Evolutionary conservation across 1,140 invertebrate species (phyloP), one percentile per base, ranked within the genome.

Genomic region (Pseudobourletiella spinata): DNA sequence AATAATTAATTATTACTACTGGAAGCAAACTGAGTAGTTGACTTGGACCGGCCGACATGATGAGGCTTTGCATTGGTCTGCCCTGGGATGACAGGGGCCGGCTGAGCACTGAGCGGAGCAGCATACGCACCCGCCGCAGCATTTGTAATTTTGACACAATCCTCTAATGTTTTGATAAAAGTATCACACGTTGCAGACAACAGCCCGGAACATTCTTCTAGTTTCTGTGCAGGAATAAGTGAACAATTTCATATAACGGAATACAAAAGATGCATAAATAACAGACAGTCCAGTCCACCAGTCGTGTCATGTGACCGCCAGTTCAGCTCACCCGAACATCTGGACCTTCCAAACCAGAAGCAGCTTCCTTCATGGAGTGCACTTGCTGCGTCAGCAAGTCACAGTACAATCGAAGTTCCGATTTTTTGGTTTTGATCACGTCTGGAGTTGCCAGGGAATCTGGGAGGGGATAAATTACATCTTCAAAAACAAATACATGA

Each of bases 371-470:
- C 0, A 89, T 79, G 29, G 82, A 82, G 78, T 89, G 86, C 11
- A 89, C 85, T 76, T 89, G 87, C 74, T 89, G 87, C 85, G 89
- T 89, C 57, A 90, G 75, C 18, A 89, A 76, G 76, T 89, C 87
- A 80, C 86, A 88, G 72, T 89, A 89, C 16, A 89, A 74, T 64
- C 86, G 76, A 43, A 90, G 75, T 75, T 90, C 87, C 44, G 86
- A 87, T 71, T 86, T 86, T 73, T 89, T 90, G 30, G 82, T 78
- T 74, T 81, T 83, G n/a, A 86, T 68, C 39, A 76, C 71, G 73
- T 85, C 79, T 18, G 76, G 75, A 70, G 72, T 78, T 48, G 56
- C 52, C 15, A 26, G 18, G 29, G 70, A 62, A 28, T 70, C 43
- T 66, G 64, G n/a, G n/a, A n/a, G n/a, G n/a, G n/a, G n/a, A n/a